A percentile compares a stretch with the other conserved stretches of the same genome.
These are phyloP conservation scores for Trimorus sp. DNA, from an alignment of 2,888 invertebrate genomes.

Conservation along the genomic window DNA sequence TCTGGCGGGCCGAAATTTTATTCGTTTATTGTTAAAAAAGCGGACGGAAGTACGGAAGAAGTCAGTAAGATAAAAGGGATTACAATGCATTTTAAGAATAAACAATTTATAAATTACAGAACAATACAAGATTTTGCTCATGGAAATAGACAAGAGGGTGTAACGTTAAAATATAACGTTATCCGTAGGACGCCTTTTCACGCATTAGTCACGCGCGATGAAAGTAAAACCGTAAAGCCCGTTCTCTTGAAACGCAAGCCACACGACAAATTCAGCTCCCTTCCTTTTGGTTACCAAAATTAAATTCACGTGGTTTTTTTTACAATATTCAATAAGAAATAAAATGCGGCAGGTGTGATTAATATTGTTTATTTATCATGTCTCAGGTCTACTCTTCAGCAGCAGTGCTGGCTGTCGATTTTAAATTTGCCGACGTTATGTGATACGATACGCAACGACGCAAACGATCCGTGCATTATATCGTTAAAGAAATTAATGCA, in stretches of 20 bases:
- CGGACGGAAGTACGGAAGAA: slow-evolving; percentile 4
- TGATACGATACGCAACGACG: too few species aligned
- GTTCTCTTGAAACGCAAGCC: slow-evolving; percentile 18
- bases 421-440: too few species aligned
- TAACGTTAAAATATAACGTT: slow-evolving; percentile 4
- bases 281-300: slow-evolving; percentile 14
- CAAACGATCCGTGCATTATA: too few species aligned
- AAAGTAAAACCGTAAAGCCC: slow-evolving; percentile 13
- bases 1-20: slow-evolving; percentile 44
- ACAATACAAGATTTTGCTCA: slow-evolving; percentile 17
- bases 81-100: slow-evolving; percentile 36
- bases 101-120: slow-evolving; percentile 17
- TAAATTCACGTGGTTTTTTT: too few species aligned
- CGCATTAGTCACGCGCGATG: slow-evolving; percentile 1
- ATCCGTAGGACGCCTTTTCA: slow-evolving; percentile 26
- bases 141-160: background rate
- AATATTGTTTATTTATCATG: too few species aligned
- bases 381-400: too few species aligned
- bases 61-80: slow-evolving; percentile 34
- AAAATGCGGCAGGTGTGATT: too few species aligned
- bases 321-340: too few species aligned
- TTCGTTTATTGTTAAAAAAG: slow-evolving; percentile 10
- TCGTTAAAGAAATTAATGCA: too few species aligned
- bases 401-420: too few species aligned
- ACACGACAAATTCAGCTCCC: slow-evolving; percentile 3